Evolutionary conservation across 2,113 vertebrate species (phyloP).

Genomic region (Steatornis caripensis): DNA sequence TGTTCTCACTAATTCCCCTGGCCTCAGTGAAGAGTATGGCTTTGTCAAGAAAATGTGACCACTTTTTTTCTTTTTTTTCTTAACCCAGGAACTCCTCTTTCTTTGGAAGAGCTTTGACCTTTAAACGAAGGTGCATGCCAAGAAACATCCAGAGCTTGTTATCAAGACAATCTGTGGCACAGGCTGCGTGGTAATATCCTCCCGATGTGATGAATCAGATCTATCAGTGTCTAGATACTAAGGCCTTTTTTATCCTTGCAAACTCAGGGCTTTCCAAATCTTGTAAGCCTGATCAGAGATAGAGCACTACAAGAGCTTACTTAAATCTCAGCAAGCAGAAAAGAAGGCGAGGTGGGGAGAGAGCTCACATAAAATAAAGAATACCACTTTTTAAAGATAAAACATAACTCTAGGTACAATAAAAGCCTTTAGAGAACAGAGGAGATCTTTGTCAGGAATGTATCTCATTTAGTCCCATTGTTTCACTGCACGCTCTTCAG

Average conservation of each 20-base stretch:
- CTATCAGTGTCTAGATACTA: slow-evolving; percentile 53
- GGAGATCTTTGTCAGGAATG: slow-evolving; percentile 69
- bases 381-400: slow-evolving; percentile 61
- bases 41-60: not conserved
- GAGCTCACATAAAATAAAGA: slow-evolving; percentile 54
- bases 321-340: slow-evolving; percentile 69
- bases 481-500: slow-evolving; percentile 46
- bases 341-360: not conserved
- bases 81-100: not conserved
- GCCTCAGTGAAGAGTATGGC: not conserved
- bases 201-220: slow-evolving; percentile 35
- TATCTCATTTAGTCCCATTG: slow-evolving; percentile 74
- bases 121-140: not conserved
- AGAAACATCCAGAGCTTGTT: slow-evolving; percentile 33
- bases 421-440: slow-evolving; percentile 68
- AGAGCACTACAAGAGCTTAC: slow-evolving; percentile 54
- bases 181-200: slow-evolving; percentile 29
- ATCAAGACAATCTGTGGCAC: slow-evolving; percentile 33
- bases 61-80: not conserved
- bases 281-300: slow-evolving; percentile 70
- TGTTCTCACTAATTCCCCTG: not conserved
- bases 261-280: slow-evolving; percentile 71
- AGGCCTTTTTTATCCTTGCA: slow-evolving; percentile 60
- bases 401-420: slow-evolving; percentile 51
- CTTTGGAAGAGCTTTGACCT: slow-evolving; percentile 30